Evolutionary conservation across 2,888 invertebrate genomes (phyloP).

Genomic region (Aelia acuminata): DNA sequence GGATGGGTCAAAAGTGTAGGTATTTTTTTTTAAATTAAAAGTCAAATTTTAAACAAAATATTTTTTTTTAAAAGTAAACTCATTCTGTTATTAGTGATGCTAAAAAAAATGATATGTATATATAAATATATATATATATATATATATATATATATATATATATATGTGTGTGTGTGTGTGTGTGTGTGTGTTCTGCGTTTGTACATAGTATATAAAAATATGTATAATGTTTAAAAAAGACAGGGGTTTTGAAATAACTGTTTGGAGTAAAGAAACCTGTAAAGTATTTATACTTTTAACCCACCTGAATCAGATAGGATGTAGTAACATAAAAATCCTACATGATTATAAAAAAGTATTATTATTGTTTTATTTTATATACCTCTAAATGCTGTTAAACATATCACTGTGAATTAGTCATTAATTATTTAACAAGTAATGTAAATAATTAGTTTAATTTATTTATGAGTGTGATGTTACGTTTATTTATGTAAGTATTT

Average conservation of each 20-base stretch:
- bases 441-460: conserved; percentile 61
- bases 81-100: background rate
- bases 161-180: too few species aligned
- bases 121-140: too few species aligned
- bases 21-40: background rate
- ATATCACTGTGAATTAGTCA: conserved; percentile 63
- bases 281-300: conserved; percentile 32
- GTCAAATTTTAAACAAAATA: background rate
- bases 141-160: too few species aligned
- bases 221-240: background rate
- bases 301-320: conserved; percentile 38
- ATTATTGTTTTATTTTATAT: conserved; percentile 60
- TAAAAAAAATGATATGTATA: background rate
- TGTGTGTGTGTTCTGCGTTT: too few species aligned
- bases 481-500: conserved; percentile 55
- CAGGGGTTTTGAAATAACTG: background rate
- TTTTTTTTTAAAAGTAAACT: background rate
- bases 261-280: background rate
- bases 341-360: conserved; percentile 57
- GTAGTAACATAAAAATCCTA: conserved; percentile 53
- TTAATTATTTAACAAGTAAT: conserved; percentile 61
- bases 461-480: conserved; percentile 57
- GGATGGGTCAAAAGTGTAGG: conserved; percentile 14
- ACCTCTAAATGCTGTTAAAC: conserved; percentile 62
- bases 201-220: background rate